Conservation (phyloP, 2,113 vertebrate genomes). For the Chrysochloris asiatica region DNA sequence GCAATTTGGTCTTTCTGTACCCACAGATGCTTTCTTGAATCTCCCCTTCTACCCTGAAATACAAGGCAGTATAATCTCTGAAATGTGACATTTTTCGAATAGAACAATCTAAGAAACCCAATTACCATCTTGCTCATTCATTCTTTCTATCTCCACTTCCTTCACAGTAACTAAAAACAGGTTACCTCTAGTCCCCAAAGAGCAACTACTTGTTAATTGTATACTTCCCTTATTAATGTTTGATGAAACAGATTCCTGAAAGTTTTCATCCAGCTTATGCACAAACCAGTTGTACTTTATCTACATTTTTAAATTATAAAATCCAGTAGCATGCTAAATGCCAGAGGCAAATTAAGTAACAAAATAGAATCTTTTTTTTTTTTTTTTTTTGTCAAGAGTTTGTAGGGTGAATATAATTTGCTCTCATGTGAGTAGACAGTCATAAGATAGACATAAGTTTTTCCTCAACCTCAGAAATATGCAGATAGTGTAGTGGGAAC, state of each 20-base stretch:
- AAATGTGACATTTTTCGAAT: constrained; percentile 59
- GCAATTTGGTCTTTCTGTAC: constrained; percentile 3
- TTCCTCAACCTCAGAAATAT: constrained; percentile 33
- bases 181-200: not conserved
- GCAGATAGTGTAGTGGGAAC: not conserved
- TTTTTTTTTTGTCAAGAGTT: constrained; percentile 8
- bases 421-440: constrained; percentile 25
- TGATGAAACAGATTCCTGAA: constrained; percentile 39
- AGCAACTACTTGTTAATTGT: not conserved
- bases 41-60: constrained; percentile 2
- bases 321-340: constrained; percentile 13
- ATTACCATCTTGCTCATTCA: constrained; percentile 14
- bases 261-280: not conserved
- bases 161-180: constrained; percentile 29
- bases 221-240: constrained; percentile 33
- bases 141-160: not conserved
- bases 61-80: constrained; percentile 10
- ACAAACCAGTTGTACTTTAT: constrained; percentile 38
- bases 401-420: constrained; percentile 34
- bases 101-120: constrained; percentile 42
- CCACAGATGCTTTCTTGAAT: not conserved
- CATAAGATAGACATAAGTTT: not conserved
- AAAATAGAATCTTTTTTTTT: constrained; percentile 25
- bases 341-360: not conserved
- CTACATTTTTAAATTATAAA: constrained; percentile 7